These are phyloP conservation scores for Aphaenogaster rudis DNA, from an alignment of 1,140 invertebrate genomes.

Conservation along the genomic window DNA sequence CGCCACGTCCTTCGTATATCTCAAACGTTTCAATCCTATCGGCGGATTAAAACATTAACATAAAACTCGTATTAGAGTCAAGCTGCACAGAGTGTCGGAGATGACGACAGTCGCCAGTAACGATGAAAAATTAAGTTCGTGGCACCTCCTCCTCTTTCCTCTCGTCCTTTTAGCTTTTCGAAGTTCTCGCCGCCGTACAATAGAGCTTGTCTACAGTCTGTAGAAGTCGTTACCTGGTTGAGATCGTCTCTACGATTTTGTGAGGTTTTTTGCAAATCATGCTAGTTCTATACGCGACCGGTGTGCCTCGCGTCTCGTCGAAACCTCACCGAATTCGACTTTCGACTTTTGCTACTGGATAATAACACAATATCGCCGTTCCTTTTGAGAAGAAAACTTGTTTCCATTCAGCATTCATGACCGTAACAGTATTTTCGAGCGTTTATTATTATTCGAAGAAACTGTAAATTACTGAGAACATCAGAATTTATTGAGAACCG, in stretches of 20 bases:
- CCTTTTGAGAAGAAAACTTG: slow-evolving; percentile 18
- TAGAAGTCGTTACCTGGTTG: slow-evolving; percentile 66
- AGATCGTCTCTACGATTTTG: slow-evolving; percentile 55
- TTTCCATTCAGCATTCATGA: slow-evolving; percentile 7
- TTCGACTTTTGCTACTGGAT: slow-evolving; percentile 61
- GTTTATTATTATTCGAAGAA: not conserved
- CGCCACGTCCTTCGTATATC: slow-evolving; percentile 42
- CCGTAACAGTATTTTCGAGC: slow-evolving; percentile 1
- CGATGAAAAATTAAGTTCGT: slow-evolving; percentile 82
- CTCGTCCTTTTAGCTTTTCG: slow-evolving; percentile 68
- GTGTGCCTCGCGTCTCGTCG: slow-evolving; percentile 27
- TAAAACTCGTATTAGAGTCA: slow-evolving; percentile 76
- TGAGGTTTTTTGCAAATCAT: slow-evolving; percentile 77
- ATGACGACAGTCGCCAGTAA: slow-evolving; percentile 69
- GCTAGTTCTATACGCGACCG: slow-evolving; percentile 46
- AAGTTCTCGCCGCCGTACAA: slow-evolving; percentile 67
- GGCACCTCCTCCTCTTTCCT: slow-evolving; percentile 18
- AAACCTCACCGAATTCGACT: slow-evolving; percentile 54
- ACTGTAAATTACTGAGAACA: slow-evolving; percentile 1
- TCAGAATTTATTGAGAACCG: not conserved
- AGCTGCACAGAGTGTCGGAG: slow-evolving; percentile 50
- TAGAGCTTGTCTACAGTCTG: slow-evolving; percentile 62
- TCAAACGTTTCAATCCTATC: slow-evolving; percentile 77
- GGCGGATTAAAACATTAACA: slow-evolving; percentile 83
- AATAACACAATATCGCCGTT: slow-evolving; percentile 35